Base-by-base conservation (phyloP, 2,797 vertebrate genomes). In the Myioborus miniatus region DNA sequence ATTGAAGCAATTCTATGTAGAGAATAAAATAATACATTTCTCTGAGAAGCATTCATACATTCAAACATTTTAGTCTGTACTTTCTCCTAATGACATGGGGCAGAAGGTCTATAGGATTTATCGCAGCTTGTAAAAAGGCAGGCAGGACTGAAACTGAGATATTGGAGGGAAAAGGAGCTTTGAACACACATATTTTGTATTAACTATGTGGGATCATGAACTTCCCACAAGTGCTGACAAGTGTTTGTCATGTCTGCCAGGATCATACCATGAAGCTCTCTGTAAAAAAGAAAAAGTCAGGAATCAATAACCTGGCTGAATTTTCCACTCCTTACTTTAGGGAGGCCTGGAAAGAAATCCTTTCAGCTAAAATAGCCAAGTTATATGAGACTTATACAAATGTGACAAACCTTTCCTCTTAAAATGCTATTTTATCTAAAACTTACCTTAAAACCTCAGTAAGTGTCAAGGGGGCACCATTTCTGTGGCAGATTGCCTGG, bases 171-270 rank as follows among this genome's bases (percentile, higher is more conserved):
- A 24, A 11, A 52, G 52, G 43, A 83, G 52, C 44, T 85, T 68
- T n/a, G 43, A 39, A 32, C 10, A 8, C 21, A 7, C 21, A 2
- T 41, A 8, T 75, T 79, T 58, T 75, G 32, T 58, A 24, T 75
- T 50, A 64, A 34, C 58, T 0, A 0, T n/a, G 21, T 52, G 53
- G 36, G 69, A 39, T 29, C 6, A 1, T 11, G n/a, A 78, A 69
- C 60, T 65, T 27, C 69, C 76, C 49, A 17, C 13, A 23, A 43
- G 16, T 17, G 8, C 30, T 47, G 39, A 10, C 1, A 4, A 30
- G 29, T 21, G 27, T 29, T 85, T 74, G 44, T 55, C 46, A 8
- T 1, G 11, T 58, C 50, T 36, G 20, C 1, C 11, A 16, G 47
- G 26, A 41, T 36, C 10, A 17, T 56, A 21, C 23, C 36, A 6